phyloP scores from a whole-genome alignment of 2,797 vertebrate genomes.

The Urocyon cinereoargenteus region DNA sequence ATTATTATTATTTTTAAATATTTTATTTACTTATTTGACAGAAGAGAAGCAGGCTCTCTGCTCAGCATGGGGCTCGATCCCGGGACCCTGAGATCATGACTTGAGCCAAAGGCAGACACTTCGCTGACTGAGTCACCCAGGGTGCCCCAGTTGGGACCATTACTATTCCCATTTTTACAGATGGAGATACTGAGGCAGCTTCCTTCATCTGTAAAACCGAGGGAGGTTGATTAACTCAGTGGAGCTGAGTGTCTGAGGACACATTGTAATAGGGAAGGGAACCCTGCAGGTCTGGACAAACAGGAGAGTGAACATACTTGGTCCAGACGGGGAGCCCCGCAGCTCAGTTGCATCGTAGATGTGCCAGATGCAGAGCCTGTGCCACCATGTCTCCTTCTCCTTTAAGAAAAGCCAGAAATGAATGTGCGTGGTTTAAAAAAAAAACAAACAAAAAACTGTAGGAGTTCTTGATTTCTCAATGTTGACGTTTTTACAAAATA shows the following conservation, averaged over 20 bases:
- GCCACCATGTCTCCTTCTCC: background rate
- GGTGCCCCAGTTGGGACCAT: background rate
- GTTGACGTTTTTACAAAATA: background rate
- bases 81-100: no score
- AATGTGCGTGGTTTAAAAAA: background rate
- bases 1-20: no score
- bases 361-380: rapidly evolving
- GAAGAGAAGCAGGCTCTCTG: no score
- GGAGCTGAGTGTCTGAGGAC: background rate
- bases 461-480: background rate
- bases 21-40: no score
- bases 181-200: background rate
- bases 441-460: rapidly evolving
- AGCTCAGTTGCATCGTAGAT: background rate
- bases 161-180: background rate
- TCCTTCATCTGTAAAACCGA: background rate
- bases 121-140: no score
- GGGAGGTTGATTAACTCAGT: background rate
- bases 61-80: no score
- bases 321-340: rapidly evolving
- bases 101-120: no score
- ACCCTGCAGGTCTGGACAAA: rapidly evolving
- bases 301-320: background rate
- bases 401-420: background rate
- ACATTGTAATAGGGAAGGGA: rapidly evolving